Base-by-base conservation (phyloP, 2,888 invertebrate genomes). In the Sinopyrophorus schimmeli region DNA sequence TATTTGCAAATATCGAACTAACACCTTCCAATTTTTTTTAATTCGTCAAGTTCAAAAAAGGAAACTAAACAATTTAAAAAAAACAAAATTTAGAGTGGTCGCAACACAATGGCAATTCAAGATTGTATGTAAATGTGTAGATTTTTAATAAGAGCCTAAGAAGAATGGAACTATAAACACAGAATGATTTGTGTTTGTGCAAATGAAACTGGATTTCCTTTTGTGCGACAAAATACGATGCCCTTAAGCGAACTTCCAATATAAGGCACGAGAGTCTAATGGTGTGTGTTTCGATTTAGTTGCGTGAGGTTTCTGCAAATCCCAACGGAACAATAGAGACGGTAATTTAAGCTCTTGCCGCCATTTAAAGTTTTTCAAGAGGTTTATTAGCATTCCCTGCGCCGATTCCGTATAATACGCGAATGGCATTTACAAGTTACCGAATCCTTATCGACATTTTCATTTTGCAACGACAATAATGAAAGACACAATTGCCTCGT, bases 311-410 rank as follows among this genome's bases (percentile, higher is more conserved):
- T 42, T 43, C 34, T 44, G 24, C 38, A 43, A 38, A 28, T 44
- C 30, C 23, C 42, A 42, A 26, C 39, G 39, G 51, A 53, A 56
- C 56, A 56, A 56, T 56, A 53, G 53, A 35, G 32, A 48, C 41
- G 28, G 47, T 56, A 56, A 56, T 53, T 55, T 50, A 53, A 48
- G 47, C 40, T 39, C 47, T 26, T 47, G 46, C 47, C 46, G 43
- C 51, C 40, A 43, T 56, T 56, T 51, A 46, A 53, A 48, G 30
- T 53, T 55, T 55, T 53, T 51, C 53, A 39, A 48, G 44, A 32
- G 26, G 44, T 44, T 50, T 56, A 56, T 56, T 56, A 56, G 53
- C 56, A 56, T 56, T 56, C 53, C 47, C 37, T 55, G 49, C 46
- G 42, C 47, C 40, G 43, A 47, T 47, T 49, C 35, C 38, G 37